Evolutionary conservation across 1,140 invertebrate species (phyloP).

Genomic region (Reticulitermes speratus): DNA sequence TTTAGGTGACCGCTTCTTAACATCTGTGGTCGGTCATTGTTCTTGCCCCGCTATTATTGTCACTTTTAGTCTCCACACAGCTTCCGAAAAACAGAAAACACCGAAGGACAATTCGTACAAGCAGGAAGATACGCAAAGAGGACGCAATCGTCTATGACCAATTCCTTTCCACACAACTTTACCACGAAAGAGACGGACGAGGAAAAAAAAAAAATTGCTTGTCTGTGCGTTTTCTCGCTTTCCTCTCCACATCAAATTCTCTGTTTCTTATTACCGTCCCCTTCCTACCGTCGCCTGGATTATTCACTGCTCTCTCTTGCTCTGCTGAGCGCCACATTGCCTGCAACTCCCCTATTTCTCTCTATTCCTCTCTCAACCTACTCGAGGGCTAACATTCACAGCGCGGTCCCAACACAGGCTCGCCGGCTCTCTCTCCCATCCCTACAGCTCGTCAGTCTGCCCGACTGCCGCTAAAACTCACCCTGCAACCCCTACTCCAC

Average conservation of each 20-base stretch:
- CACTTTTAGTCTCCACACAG: not conserved
- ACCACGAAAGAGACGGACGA: not conserved
- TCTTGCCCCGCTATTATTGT: not conserved
- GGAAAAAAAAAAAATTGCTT: not conserved
- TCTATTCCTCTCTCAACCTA: not conserved
- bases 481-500: no score
- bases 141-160: not conserved
- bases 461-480: not conserved
- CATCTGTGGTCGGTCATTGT: not conserved
- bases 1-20: not conserved
- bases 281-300: not conserved
- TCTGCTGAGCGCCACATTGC: not conserved
- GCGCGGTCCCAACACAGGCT: slow-evolving; percentile 1
- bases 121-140: not conserved
- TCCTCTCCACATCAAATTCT: not conserved
- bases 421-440: not conserved
- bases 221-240: not conserved
- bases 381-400: not conserved
- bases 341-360: no score
- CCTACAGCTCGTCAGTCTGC: not conserved
- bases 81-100: not conserved
- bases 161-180: not conserved
- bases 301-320: not conserved
- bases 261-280: not conserved
- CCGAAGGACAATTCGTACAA: not conserved